These are phyloP conservation scores for Eilema sororculum DNA, from an alignment of 2,888 invertebrate genomes.

Conservation along the genomic window DNA sequence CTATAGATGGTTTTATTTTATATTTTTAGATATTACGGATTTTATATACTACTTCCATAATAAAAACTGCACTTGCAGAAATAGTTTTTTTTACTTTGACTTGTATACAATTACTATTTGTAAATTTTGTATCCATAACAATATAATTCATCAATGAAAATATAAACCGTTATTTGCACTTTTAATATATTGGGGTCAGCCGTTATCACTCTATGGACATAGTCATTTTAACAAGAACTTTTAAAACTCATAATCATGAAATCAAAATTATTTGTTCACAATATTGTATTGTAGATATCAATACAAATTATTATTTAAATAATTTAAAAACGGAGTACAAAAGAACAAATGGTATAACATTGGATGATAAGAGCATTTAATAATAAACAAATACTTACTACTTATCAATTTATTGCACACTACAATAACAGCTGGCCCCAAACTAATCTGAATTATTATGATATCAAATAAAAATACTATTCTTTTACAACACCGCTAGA, in stretches of 20 bases:
- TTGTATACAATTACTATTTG: too few species aligned
- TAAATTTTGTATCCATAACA: neutral
- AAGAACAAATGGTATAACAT: neutral
- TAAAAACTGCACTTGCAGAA: neutral
- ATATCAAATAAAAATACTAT: neutral
- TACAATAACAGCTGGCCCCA: neutral
- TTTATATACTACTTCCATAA: neutral
- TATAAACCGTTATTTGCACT: neutral
- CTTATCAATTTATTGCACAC: neutral
- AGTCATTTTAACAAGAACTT: neutral
- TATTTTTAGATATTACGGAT: neutral
- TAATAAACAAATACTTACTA: constrained; percentile 8
- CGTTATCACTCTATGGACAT: neutral
- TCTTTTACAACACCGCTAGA: neutral
- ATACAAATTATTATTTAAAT: neutral
- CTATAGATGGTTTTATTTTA: neutral
- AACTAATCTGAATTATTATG: neutral
- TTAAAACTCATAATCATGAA: too few species aligned
- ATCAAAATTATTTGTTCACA: neutral
- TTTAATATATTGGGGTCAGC: neutral
- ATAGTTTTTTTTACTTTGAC: too few species aligned
- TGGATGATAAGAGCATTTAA: neutral
- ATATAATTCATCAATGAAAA: neutral
- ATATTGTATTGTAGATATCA: neutral
- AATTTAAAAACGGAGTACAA: neutral